A percentile compares a stretch with the other conserved stretches of the same genome.
Evolutionary conservation across 1,140 invertebrate species (phyloP).

Genomic region (Leptopilina clavipes): DNA sequence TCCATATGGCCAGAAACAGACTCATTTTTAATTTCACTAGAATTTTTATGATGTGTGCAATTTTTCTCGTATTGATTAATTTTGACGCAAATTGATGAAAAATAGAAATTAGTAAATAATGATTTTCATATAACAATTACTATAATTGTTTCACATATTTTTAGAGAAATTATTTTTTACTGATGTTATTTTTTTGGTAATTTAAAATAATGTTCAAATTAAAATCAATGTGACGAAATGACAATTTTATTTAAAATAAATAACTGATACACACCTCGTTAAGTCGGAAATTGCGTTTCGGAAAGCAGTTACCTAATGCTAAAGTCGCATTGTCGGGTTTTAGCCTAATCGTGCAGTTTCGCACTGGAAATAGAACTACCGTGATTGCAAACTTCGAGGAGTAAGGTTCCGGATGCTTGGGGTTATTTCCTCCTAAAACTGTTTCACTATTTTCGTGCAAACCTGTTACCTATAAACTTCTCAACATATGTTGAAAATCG

Average conservation of each 20-base stretch:
- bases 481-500: background rate
- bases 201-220: no score
- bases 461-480: background rate
- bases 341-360: conserved; percentile 24
- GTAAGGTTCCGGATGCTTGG: conserved; percentile 16
- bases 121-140: no score
- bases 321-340: conserved; percentile 17
- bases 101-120: no score
- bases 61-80: background rate
- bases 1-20: background rate
- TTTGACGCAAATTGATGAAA: background rate
- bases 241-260: background rate
- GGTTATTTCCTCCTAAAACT: conserved; percentile 20
- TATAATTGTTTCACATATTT: no score
- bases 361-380: conserved; percentile 21
- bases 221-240: no score
- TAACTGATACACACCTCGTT: background rate
- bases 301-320: conserved; percentile 14
- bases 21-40: background rate
- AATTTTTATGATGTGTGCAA: background rate
- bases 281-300: conserved; percentile 4
- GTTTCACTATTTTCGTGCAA: conserved; percentile 10
- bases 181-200: no score
- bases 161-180: no score
- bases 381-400: conserved; percentile 9